phyloP scores from a whole-genome alignment of 2,113 vertebrate species.

The Dermatemys mawii region DNA sequence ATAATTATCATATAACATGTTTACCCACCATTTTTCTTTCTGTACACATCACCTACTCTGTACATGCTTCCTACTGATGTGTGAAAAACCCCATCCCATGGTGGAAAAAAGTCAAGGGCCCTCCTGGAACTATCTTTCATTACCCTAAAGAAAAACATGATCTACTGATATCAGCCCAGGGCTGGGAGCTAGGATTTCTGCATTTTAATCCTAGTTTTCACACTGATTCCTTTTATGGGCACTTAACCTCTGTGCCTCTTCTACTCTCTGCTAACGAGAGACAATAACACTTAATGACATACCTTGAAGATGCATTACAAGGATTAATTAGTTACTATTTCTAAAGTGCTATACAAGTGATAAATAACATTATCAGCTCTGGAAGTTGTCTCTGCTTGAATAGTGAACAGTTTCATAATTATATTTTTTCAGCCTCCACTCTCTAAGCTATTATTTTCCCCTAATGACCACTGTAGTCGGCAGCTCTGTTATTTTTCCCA shows the following conservation, averaged over 20 bases:
- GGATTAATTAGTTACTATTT: slow-evolving; percentile 49
- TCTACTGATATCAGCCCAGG: background rate
- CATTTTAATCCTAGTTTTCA: background rate
- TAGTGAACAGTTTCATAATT: slow-evolving; percentile 45
- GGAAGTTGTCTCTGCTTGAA: slow-evolving; percentile 63
- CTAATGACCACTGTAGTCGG: slow-evolving; percentile 34
- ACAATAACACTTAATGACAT: background rate
- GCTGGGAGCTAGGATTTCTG: background rate
- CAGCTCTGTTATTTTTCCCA: slow-evolving; percentile 39
- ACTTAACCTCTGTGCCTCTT: background rate
- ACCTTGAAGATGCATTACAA: slow-evolving; percentile 29
- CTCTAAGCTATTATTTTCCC: slow-evolving; percentile 56
- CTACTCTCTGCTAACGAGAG: background rate
- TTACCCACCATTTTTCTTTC: background rate
- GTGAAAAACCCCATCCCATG: background rate
- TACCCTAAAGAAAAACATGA: background rate
- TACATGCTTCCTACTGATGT: background rate
- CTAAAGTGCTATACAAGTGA: slow-evolving; percentile 31
- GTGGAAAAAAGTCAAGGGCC: background rate
- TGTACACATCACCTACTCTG: background rate
- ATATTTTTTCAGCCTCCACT: slow-evolving; percentile 39
- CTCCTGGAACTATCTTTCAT: background rate
- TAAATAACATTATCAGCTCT: slow-evolving; percentile 55
- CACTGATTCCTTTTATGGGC: background rate
- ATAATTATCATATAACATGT: rapidly evolving